phyloP scores from a whole-genome alignment of 1,140 invertebrate genomes.

The Lithobius niger region DNA sequence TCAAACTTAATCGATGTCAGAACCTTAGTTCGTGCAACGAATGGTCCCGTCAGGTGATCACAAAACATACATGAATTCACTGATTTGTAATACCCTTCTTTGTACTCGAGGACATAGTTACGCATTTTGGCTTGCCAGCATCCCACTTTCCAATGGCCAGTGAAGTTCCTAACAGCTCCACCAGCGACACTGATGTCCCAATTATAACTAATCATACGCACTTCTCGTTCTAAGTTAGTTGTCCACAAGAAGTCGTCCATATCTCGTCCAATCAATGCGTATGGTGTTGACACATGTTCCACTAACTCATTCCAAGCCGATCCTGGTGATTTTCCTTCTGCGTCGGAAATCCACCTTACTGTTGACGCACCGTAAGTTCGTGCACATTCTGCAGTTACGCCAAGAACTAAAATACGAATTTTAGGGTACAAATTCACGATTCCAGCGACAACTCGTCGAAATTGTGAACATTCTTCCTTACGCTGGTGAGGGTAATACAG shows the following conservation, averaged over 20 bases:
- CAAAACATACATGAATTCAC: slow-evolving; percentile 27
- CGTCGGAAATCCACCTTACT: neutral
- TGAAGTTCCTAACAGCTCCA: slow-evolving; percentile 21
- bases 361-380: neutral
- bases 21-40: slow-evolving; percentile 19
- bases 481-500: neutral
- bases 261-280: slow-evolving; percentile 22
- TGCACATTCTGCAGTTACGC: neutral
- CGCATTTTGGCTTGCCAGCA: slow-evolving; percentile 23
- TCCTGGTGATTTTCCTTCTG: slow-evolving; percentile 10
- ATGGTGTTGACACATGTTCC: slow-evolving; percentile 20
- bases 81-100: slow-evolving; percentile 25
- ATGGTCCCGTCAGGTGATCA: slow-evolving; percentile 25
- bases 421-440: neutral
- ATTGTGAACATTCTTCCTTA: neutral
- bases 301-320: slow-evolving; percentile 18
- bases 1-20: slow-evolving; percentile 14
- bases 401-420: neutral
- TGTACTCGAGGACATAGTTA: slow-evolving; percentile 22
- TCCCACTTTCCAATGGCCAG: slow-evolving; percentile 26
- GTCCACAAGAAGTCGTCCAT: slow-evolving; percentile 19
- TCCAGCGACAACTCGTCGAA: neutral
- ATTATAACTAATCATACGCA: slow-evolving; percentile 19
- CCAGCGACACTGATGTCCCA: slow-evolving; percentile 16
- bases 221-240: slow-evolving; percentile 22